Percentiles rank a stretch among this genome's conserved stretches.
These are phyloP conservation scores for Sitobion miscanthi DNA, from an alignment of 1,140 invertebrate species.

Conservation along the genomic window DNA sequence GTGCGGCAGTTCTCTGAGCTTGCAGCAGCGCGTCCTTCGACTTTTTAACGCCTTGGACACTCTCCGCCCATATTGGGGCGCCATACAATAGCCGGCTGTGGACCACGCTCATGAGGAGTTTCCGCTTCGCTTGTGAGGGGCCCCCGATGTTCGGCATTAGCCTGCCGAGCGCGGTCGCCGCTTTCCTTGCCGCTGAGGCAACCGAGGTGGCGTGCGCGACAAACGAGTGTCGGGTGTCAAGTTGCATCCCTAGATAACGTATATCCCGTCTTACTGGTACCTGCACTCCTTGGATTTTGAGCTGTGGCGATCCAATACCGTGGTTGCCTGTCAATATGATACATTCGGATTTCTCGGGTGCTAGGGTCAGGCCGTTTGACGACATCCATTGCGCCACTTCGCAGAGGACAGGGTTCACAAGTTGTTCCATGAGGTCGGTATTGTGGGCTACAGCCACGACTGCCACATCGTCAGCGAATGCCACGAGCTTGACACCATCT, in stretches of 20 bases:
- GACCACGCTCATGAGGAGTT: neutral
- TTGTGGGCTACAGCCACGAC: neutral
- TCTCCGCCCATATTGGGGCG: too few species aligned
- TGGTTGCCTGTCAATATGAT: neutral
- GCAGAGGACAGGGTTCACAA: neutral
- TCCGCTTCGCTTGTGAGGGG: neutral
- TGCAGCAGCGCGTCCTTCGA: too few species aligned
- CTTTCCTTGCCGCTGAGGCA: neutral
- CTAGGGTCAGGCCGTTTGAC: rapidly evolving
- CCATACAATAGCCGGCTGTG: too few species aligned
- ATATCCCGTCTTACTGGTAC: too few species aligned
- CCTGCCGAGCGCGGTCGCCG: neutral
- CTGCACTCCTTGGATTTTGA: too few species aligned
- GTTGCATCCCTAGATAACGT: neutral
- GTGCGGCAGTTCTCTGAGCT: too few species aligned
- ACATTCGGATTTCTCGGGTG: neutral
- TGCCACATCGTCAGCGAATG: neutral
- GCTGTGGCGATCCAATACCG: too few species aligned
- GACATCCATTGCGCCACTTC: neutral
- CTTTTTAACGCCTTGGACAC: too few species aligned
- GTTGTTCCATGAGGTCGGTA: neutral
- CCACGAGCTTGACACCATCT: neutral
- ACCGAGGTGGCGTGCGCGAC: neutral
- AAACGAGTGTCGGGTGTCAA: neutral
- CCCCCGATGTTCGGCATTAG: neutral